Evolutionary conservation across 2,797 vertebrate genomes (phyloP), one percentile per base, ranked within the genome.

Genomic region (Bovichtus diacanthus): DNA sequence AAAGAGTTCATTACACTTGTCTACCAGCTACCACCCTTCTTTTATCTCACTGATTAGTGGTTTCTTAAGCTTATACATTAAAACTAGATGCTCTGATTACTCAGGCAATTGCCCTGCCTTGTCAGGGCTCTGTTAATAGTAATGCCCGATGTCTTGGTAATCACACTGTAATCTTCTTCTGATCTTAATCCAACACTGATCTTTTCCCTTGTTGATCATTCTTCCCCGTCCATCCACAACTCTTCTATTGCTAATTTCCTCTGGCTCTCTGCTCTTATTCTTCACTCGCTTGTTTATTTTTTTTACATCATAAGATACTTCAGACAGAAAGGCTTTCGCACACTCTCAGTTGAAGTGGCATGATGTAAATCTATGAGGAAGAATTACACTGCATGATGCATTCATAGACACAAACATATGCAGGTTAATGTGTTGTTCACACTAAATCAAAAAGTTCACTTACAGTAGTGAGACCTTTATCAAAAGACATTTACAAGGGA

Each of bases 131-230:
- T 72, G 76, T 84, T 88, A 87, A 88, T 69, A 68, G 82, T 66
- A 80, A 81, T 64, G 53, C 70, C 86, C 70, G 59, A 85, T 70
- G 79, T 87, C 74, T 86, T 18, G 1, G 80, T 87, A 87, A 92
- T 87, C 80, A 59, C 63, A 53, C 43, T 25, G 36, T 86, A 91
- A 85, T 88, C 84, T 83, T 79, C 64, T 59, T 79, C 70, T 83
- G 68, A 80, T 91, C 87, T 80, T 78, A 87, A 92, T 88, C 84
- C 75, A 82, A 61, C 78, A 59, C 73, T 77, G 80, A 89, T 88
- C 82, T 77, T 79, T 79, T 83, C 78, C 71, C 61, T 69, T 74
- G 76, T 69, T 90, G 75, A 88, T 83, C 71, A 49, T 82, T 84
- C 39, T 69, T 74, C 59, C 67, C 43, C 63, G 47, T 76, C 51